phyloP scores from a whole-genome alignment of 2,888 invertebrate genomes.

The Eristalis intricaria region DNA sequence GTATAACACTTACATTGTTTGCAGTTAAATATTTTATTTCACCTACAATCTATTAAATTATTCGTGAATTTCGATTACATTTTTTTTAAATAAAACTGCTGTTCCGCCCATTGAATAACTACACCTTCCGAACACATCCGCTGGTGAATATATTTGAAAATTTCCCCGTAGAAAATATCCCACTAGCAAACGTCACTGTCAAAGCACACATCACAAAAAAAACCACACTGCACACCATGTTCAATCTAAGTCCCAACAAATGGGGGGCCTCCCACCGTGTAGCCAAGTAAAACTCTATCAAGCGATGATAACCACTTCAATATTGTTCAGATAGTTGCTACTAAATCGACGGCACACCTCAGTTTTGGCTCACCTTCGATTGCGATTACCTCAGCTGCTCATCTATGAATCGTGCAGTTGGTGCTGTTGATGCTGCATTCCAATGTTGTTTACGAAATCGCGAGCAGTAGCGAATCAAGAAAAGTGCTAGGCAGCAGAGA shows the following conservation, averaged over 20 bases:
- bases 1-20: too few species aligned
- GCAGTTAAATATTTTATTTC: background rate
- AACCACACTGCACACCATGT: background rate
- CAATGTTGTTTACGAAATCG: slow-evolving; percentile 70
- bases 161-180: background rate
- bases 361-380: slow-evolving; percentile 1
- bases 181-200: slow-evolving; percentile 17
- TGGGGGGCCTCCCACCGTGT: background rate
- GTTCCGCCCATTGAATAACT: too few species aligned
- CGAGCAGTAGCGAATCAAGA: slow-evolving; percentile 46
- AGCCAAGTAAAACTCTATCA: background rate
- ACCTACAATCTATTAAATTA: too few species aligned
- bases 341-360: slow-evolving; percentile 10
- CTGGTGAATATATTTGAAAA: background rate
- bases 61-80: too few species aligned
- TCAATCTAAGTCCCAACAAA: background rate
- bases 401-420: slow-evolving; percentile 6
- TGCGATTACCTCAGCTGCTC: background rate
- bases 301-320: background rate
- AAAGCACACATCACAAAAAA: slow-evolving; percentile 28
- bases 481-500: slow-evolving; percentile 52
- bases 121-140: slow-evolving; percentile 2
- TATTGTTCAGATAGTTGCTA: slow-evolving; percentile 7
- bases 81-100: background rate
- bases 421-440: slow-evolving; percentile 65